Conservation (phyloP, 2,888 invertebrate genomes). For the Hirtodrosophila histrioides region DNA sequence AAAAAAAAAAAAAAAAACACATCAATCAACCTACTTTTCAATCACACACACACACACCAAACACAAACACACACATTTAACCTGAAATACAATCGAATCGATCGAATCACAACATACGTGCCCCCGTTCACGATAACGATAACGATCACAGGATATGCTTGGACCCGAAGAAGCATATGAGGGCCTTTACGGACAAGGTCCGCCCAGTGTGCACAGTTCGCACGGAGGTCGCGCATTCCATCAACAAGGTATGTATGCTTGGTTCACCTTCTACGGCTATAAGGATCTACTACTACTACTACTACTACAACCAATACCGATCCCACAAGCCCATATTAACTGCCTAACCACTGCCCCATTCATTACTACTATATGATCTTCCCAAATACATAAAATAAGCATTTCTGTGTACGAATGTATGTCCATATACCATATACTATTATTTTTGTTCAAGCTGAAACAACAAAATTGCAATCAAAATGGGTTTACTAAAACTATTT, state of each 20-base stretch:
- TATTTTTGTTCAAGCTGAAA: no score
- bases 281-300: constrained; percentile 31
- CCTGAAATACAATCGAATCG: constrained; percentile 24
- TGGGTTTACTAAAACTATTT: no score
- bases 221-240: constrained; percentile 91
- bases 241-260: constrained; percentile 90
- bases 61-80: constrained; percentile 25
- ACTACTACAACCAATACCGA: no score
- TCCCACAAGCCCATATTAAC: no score
- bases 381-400: no score
- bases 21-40: constrained; percentile 38
- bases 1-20: constrained; percentile 37
- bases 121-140: constrained; percentile 42
- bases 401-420: no score
- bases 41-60: constrained; percentile 22
- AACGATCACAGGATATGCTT: constrained; percentile 85
- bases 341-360: no score
- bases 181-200: constrained; percentile 96
- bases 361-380: no score
- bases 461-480: no score
- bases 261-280: constrained; percentile 36
- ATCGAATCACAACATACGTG: no score
- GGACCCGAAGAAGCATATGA: constrained; percentile 97
- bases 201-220: constrained; percentile 93
- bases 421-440: no score